Conservation (phyloP, 2,797 vertebrate species). For the Spheniscus humboldti region DNA sequence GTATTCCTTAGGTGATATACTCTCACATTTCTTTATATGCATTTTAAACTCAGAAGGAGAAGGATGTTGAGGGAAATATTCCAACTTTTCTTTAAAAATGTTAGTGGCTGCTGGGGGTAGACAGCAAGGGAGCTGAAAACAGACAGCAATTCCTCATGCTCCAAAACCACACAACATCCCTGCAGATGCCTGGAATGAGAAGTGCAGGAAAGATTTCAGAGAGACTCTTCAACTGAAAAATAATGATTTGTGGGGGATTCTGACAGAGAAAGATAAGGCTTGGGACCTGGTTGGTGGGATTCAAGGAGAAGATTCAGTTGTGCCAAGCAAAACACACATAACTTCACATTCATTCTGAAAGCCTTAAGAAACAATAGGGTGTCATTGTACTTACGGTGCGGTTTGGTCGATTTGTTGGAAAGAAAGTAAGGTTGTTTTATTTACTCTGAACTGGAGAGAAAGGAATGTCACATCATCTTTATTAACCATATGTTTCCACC, state of each 20-base stretch:
- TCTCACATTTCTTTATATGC: neutral
- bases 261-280: neutral
- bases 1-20: neutral
- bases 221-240: neutral
- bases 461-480: neutral
- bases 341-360: neutral
- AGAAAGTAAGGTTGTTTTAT: neutral
- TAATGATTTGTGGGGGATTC: neutral
- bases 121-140: neutral
- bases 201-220: neutral
- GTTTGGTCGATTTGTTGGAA: slow-evolving; percentile 1
- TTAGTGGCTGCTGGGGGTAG: neutral
- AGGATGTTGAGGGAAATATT: neutral
- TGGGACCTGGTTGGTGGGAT: neutral
- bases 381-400: neutral
- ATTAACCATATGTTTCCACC: neutral
- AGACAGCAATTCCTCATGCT: neutral
- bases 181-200: neutral
- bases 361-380: neutral
- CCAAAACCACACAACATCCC: neutral
- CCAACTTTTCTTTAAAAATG: neutral
- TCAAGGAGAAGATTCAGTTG: neutral
- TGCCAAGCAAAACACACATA: slow-evolving; percentile 32
- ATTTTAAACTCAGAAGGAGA: neutral
- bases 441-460: neutral